Conservation (phyloP, 2,888 invertebrate species). For the Drosophila suboccidentalis region DNA sequence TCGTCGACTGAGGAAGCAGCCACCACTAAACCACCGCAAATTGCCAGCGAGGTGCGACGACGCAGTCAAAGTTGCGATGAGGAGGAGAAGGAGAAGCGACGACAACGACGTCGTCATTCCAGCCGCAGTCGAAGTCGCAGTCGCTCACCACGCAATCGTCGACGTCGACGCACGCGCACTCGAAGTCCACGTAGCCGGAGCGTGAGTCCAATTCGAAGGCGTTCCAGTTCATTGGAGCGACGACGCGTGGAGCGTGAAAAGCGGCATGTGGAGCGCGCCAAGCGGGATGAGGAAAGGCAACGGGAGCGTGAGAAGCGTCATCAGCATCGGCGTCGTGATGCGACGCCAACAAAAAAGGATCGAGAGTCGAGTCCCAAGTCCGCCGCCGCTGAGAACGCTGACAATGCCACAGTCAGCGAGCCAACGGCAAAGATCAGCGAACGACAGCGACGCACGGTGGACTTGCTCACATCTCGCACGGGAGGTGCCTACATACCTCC, state of each 20-base stretch:
- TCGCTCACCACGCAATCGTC: constrained; percentile 40
- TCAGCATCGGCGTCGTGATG: constrained; percentile 25
- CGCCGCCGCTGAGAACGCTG: constrained; percentile 60
- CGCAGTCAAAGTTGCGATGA: constrained; percentile 39
- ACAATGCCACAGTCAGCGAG: constrained; percentile 72
- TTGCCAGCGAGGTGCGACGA: constrained; percentile 37
- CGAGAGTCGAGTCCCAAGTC: constrained; percentile 7
- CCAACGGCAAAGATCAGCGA: constrained; percentile 83
- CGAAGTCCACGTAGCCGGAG: constrained; percentile 44
- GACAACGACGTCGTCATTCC: constrained; percentile 40
- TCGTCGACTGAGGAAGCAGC: neutral
- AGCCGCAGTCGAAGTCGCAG: constrained; percentile 44
- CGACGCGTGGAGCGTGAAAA: constrained; percentile 76
- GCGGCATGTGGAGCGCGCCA: constrained; percentile 78
- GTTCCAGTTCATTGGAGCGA: constrained; percentile 78
- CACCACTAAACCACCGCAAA: constrained; percentile 30
- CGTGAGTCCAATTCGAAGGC: constrained; percentile 55
- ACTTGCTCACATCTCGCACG: constrained; percentile 92
- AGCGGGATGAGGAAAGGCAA: constrained; percentile 60
- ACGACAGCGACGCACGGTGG: constrained; percentile 86
- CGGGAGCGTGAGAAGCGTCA: constrained; percentile 70
- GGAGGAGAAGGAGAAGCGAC: constrained; percentile 19
- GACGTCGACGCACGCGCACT: constrained; percentile 55
- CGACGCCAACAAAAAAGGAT: constrained; percentile 26
- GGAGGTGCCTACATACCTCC: constrained; percentile 99